Percentiles rank a stretch among this genome's conserved stretches.
Evolutionary conservation across 2,888 invertebrate species (phyloP).

Genomic region (Cinara cedri): DNA sequence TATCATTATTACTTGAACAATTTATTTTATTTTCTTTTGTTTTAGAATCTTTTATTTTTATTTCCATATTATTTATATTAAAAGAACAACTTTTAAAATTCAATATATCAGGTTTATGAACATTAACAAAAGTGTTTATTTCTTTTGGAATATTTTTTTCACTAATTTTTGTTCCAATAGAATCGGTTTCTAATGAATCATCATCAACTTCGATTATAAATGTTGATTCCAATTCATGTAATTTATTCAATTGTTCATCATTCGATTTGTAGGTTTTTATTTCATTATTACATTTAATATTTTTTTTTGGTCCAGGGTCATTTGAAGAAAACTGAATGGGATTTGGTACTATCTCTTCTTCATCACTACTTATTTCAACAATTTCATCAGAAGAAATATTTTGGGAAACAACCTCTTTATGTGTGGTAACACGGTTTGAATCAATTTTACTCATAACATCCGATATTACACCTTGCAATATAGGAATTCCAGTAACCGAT

Average conservation of each 20-base stretch:
- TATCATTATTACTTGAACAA: neutral
- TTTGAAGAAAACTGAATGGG: neutral
- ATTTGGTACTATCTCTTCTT: neutral
- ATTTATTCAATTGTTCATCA: neutral
- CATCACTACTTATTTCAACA: conserved; percentile 48
- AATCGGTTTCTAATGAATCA: neutral
- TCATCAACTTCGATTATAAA: neutral
- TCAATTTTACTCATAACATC: conserved; percentile 44
- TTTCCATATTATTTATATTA: neutral
- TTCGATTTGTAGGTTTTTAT: neutral
- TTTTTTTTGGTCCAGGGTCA: neutral
- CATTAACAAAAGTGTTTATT: neutral
- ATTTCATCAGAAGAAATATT: neutral
- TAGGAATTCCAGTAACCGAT: conserved; percentile 30
- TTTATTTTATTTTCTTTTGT: neutral
- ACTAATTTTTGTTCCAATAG: neutral
- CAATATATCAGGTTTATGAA: neutral
- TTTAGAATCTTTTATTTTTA: neutral
- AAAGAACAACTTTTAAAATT: neutral
- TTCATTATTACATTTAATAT: neutral
- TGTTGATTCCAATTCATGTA: neutral
- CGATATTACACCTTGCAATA: conserved; percentile 20
- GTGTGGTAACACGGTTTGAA: conserved; percentile 3
- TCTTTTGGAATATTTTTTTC: neutral
- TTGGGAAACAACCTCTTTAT: neutral